Evolutionary conservation across 2,888 invertebrate species (phyloP).

Genomic region (Sthenelais limicola): DNA sequence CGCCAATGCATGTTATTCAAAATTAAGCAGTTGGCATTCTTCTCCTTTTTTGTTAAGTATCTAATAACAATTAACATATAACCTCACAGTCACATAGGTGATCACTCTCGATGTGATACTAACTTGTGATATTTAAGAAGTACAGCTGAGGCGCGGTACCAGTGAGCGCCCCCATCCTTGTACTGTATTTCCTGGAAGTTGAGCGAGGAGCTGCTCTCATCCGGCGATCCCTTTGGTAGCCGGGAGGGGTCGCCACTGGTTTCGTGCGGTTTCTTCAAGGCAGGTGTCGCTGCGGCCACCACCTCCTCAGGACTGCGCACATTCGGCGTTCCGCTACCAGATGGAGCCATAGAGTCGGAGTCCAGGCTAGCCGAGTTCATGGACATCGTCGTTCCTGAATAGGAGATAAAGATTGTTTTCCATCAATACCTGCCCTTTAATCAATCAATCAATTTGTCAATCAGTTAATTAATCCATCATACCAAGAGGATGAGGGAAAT

Average conservation of each 20-base stretch:
- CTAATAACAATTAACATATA: too few species aligned
- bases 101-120: constrained; percentile 42
- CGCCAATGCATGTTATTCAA: too few species aligned
- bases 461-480: too few species aligned
- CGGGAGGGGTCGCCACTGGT: constrained; percentile 2
- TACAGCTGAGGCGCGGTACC: constrained; percentile 69
- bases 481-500: too few species aligned
- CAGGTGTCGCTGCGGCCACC: constrained; percentile 28
- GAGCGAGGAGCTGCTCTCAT: background rate
- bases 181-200: constrained; percentile 47
- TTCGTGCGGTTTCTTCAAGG: background rate
- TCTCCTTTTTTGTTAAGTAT: too few species aligned
- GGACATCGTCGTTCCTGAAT: constrained; percentile 47
- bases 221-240: constrained; percentile 1
- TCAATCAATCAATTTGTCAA: too few species aligned
- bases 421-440: too few species aligned
- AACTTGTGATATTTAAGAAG: constrained; percentile 67
- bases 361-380: constrained; percentile 41
- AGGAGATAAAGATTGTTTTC: too few species aligned
- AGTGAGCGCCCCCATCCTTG: constrained; percentile 68
- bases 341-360: constrained; percentile 20
- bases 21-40: too few species aligned
- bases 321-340: constrained; percentile 20
- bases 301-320: constrained; percentile 29
- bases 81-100: too few species aligned